Conservation (phyloP, 2,113 vertebrate species). For the Taurulus bubalis region DNA sequence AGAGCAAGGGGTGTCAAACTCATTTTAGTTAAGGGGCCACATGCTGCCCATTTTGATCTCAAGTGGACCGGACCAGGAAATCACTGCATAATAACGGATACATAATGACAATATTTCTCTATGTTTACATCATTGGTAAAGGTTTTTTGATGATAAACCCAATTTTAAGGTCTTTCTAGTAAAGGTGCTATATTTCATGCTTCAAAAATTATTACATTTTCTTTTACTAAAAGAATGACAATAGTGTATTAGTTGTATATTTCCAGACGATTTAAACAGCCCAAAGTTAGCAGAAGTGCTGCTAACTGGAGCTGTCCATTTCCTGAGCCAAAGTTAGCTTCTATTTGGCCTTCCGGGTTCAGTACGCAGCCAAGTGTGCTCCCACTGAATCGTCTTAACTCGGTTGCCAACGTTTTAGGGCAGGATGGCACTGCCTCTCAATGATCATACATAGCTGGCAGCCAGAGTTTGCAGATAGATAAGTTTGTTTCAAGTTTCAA, state of each 20-base stretch:
- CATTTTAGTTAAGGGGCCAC: no score
- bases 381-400: constrained; percentile 13
- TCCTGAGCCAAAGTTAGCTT: constrained; percentile 24
- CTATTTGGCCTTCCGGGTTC: constrained; percentile 23
- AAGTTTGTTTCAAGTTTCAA: background rate
- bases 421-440: background rate
- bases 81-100: no score
- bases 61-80: no score
- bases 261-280: background rate
- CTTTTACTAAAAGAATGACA: background rate
- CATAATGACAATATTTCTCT: no score
- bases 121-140: no score
- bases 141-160: no score
- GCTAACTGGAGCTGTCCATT: constrained; percentile 13
- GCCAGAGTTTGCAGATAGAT: background rate
- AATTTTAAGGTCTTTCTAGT: no score
- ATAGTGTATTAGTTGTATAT: background rate
- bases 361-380: constrained; percentile 31
- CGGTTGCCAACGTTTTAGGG: constrained; percentile 1
- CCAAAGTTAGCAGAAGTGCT: constrained; percentile 17
- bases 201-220: background rate
- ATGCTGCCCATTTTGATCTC: no score
- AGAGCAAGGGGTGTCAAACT: no score
- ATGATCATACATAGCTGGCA: background rate
- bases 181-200: background rate